Base-by-base conservation (phyloP, 2,113 vertebrate species). In the Hydropotes inermis region DNA sequence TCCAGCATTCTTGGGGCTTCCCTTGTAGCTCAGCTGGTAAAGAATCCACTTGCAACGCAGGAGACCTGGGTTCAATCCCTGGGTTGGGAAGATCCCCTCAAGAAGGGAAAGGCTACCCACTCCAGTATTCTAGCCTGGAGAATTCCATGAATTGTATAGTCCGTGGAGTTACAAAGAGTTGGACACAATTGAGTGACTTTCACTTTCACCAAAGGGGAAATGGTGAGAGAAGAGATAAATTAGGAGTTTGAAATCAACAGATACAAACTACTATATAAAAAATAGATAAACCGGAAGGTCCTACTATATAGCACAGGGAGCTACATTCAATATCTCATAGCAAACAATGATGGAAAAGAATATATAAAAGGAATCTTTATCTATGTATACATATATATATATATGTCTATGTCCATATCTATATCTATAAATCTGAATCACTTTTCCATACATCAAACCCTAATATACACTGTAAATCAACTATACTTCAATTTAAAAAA, bases 61-160 rank as follows among this genome's bases (percentile, higher is more conserved):
- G 9, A 36, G n/a, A 21, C 4, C 17, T 70, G 64, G n/a, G 64
- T 70, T 70, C 0, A 0, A 70, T 36, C 17, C 64, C 64, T 36
- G 17, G 64, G 64, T 36, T 36, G n/a, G n/a, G n/a, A 70, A 36
- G 17, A 70, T 36, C 17, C 2, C n/a, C n/a, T 70, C 17, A 17
- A 70, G 64, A 36, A 70, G 9, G 33, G 64, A 70, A 70, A 70
- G n/a, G 64, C 17, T 70, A 70, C 19, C 17, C 64, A 70, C 17
- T 36, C n/a, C n/a, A 36, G 19, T 36, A 36, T 70, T 70, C 64
- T 36, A 10, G 17, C 64, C 64, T 70, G n/a, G 64, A 23, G 64
- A 70, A 70, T 36, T 21, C 17, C 64, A 36, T 21, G 2, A 9
- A 36, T 2, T 23, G 1, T 70, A 21, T 23, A 70, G 64, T 70